Evolutionary conservation across 2,888 invertebrate genomes (phyloP), one percentile per base, ranked within the genome.

Genomic region (Altica lythri): DNA sequence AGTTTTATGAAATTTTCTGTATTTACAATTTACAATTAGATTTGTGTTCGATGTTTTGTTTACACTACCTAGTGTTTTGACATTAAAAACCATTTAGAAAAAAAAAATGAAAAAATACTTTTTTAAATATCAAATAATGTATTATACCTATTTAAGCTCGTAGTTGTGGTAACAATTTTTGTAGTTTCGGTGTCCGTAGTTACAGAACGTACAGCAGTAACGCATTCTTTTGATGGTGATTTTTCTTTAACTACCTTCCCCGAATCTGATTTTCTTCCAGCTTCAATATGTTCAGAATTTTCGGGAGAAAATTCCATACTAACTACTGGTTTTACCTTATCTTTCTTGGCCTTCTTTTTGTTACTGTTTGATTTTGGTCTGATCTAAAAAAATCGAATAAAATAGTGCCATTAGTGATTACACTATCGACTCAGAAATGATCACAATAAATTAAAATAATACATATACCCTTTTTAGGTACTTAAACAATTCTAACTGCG

Each of bases 131-230:
- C 18, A 40, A 17, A 25, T 29, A 17, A 10, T 42, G 19, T 10
- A 10, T 13, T 40, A 14, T 45, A 67, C 58, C 72, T 63, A 60
- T 75, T 74, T 50, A 73, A 62, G 54, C 68, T 73, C 1, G 72
- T 72, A 9, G 72, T 71, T 2, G 74, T 73, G 2, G 72, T 72
- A 3, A 70, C 67, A 40, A 68, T 64, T 54, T 68, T 72, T 9
- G 70, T 71, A n/a, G 67, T 68, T 44, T 73, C 73, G 18, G 68
- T 67, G 45, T 72, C 69, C 4, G 71, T 71, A 25, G 69, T 71
- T 10, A 62, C 60, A 5, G 70, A 68, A 48, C 64, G 71, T 12
- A 69, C 59, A 16, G 61, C 67, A 5, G 66, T 66, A 5, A 61
- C 53, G 12, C 56, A 58, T 29, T 68, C 68, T 52, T 65, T 67